Conservation (phyloP, 2,113 vertebrate species). For the Thermophis baileyi region DNA sequence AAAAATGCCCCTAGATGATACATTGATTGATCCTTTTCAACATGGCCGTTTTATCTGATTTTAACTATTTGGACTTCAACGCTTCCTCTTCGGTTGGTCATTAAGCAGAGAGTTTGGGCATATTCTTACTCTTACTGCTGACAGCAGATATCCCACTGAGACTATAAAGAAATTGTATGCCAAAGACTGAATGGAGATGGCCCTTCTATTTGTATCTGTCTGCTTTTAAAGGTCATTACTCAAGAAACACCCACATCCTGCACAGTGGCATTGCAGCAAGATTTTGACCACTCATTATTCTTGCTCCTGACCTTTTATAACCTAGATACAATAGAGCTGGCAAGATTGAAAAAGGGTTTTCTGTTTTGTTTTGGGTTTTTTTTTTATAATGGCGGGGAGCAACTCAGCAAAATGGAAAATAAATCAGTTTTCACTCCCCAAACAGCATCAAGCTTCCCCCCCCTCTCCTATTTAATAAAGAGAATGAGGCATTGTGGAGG, state of each 20-base stretch:
- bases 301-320: neutral
- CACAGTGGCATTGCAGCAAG: neutral
- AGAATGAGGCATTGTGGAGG: constrained; percentile 30
- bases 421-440: constrained; percentile 30
- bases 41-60: constrained; percentile 1
- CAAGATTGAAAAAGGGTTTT: constrained; percentile 12
- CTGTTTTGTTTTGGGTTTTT: neutral
- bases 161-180: neutral
- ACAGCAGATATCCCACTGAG: constrained; percentile 4
- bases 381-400: neutral
- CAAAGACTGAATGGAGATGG: neutral
- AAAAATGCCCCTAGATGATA: neutral
- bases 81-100: constrained; percentile 2
- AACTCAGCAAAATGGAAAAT: constrained; percentile 1
- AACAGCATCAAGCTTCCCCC: constrained; percentile 30
- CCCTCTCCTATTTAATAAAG: constrained; percentile 32
- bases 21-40: neutral
- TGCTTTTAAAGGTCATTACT: constrained; percentile 15
- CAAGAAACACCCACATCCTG: constrained; percentile 1
- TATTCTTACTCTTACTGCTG: neutral
- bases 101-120: neutral
- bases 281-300: constrained; percentile 24
- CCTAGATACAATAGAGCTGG: neutral
- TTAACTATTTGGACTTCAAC: neutral
- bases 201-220: constrained; percentile 9